A percentile compares a stretch with the other conserved stretches of the same genome.
Evolutionary conservation across 64 coral and sea anemone species (phyloP).

Genomic region (Montipora efflorescens): DNA sequence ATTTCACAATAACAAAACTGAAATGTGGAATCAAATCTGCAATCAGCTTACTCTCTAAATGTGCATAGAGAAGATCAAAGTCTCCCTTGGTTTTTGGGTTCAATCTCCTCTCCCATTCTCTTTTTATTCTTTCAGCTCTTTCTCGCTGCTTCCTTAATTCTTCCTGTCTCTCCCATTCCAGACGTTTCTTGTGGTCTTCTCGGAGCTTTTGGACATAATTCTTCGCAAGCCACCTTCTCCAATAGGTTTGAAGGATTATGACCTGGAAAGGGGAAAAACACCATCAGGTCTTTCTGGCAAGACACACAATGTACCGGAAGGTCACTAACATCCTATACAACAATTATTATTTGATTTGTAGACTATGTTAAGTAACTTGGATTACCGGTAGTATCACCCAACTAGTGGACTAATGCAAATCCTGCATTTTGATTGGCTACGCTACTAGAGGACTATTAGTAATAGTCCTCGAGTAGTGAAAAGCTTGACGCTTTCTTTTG

Average conservation of each 20-base stretch:
- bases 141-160: slow-evolving; percentile 87
- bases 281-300: too few relatives aligned
- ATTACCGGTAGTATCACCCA: too few relatives aligned
- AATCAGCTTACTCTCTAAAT: slow-evolving; percentile 86
- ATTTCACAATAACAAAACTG: too few relatives aligned
- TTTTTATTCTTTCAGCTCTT: slow-evolving; percentile 89
- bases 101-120: slow-evolving; percentile 96
- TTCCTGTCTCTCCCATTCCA: slow-evolving; percentile 93
- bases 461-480: too few relatives aligned
- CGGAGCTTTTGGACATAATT: slow-evolving; percentile 86
- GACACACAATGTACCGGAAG: too few relatives aligned
- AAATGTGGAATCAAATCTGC: not conserved
- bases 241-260: slow-evolving; percentile 94
- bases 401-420: too few relatives aligned
- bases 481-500: too few relatives aligned
- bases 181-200: slow-evolving; percentile 55
- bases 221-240: slow-evolving; percentile 95
- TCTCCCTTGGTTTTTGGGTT: slow-evolving; percentile 96
- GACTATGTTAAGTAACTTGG: too few relatives aligned
- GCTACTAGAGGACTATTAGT: too few relatives aligned
- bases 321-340: too few relatives aligned
- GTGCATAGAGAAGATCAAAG: slow-evolving; percentile 95
- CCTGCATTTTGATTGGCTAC: too few relatives aligned
- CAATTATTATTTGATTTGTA: too few relatives aligned
- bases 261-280: slow-evolving; percentile 44